Percentiles rank a stretch among this genome's conserved stretches.
Conservation (phyloP, 2,888 invertebrate species). For the Parascotia fuliginaria region DNA sequence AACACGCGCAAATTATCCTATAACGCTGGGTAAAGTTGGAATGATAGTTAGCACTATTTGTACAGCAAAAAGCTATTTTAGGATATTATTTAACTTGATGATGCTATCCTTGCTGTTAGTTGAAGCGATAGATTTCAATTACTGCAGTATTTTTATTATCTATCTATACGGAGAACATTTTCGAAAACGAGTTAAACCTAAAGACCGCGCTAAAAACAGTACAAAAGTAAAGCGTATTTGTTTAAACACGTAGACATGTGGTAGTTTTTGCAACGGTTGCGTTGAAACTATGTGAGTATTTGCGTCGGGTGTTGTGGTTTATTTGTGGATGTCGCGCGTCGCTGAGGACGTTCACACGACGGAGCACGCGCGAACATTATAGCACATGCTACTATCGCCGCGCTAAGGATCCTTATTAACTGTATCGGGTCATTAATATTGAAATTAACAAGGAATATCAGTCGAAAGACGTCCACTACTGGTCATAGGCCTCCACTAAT, state of each 20-base stretch:
- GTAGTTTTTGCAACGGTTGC: conserved; percentile 59
- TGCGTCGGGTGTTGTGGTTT: conserved; percentile 64
- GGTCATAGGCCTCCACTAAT: no score
- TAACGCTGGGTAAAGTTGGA: no score
- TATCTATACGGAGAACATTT: neutral
- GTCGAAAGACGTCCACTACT: no score
- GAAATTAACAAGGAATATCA: no score
- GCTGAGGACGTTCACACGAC: conserved; percentile 76
- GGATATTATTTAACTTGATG: no score
- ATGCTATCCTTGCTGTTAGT: no score
- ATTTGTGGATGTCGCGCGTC: conserved; percentile 80
- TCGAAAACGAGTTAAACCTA: conserved; percentile 4
- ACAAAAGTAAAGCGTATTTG: conserved; percentile 29
- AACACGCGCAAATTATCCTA: no score
- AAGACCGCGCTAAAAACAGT: conserved; percentile 26
- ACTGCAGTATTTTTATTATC: neutral
- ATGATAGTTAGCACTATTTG: no score
- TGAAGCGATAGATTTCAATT: neutral
- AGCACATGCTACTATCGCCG: conserved; percentile 6
- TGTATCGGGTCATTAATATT: no score
- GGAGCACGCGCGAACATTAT: conserved; percentile 35
- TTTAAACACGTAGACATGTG: conserved; percentile 5
- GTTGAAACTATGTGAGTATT: conserved; percentile 65
- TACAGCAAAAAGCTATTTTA: no score
- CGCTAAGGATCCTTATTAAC: neutral